Evolutionary conservation across 2,888 invertebrate species (phyloP).

Genomic region (Ligdia adustata): DNA sequence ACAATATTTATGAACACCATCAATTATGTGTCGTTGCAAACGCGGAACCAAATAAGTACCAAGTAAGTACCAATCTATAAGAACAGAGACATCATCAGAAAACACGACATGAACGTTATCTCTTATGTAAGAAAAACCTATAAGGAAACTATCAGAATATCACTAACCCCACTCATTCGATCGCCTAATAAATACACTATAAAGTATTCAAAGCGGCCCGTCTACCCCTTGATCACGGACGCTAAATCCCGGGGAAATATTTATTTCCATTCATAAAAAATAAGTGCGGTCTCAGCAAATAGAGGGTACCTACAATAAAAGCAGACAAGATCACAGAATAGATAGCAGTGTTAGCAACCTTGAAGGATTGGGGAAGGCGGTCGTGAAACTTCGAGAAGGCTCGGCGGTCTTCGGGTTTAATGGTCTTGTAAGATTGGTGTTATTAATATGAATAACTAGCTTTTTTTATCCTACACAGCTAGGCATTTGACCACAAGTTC

Average conservation of each 20-base stretch:
- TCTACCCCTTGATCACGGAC: slow-evolving; percentile 26
- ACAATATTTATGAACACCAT: no score
- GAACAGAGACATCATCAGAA: no score
- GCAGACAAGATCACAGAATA: slow-evolving; percentile 4
- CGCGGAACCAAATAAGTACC: no score
- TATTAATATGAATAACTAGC: no score
- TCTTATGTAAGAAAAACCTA: no score
- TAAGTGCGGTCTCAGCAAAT: slow-evolving; percentile 30
- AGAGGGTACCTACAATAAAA: slow-evolving; percentile 26
- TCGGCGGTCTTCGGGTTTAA: slow-evolving; percentile 3
- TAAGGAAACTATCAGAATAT: slow-evolving; percentile 20
- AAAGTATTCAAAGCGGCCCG: slow-evolving; percentile 30
- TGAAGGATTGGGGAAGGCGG: no score
- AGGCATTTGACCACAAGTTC: no score
- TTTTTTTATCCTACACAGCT: no score
- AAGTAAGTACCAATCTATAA: no score
- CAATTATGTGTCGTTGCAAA: no score
- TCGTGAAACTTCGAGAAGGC: neutral
- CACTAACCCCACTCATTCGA: neutral
- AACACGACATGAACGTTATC: no score
- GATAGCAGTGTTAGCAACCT: neutral
- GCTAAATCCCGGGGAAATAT: slow-evolving; percentile 26
- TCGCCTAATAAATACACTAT: slow-evolving; percentile 18
- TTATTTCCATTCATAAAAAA: slow-evolving; percentile 33
- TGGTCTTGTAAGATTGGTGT: no score